These are phyloP conservation scores for Tribolium castaneum DNA, from an alignment of 1,140 invertebrate species.

Conservation along the genomic window DNA sequence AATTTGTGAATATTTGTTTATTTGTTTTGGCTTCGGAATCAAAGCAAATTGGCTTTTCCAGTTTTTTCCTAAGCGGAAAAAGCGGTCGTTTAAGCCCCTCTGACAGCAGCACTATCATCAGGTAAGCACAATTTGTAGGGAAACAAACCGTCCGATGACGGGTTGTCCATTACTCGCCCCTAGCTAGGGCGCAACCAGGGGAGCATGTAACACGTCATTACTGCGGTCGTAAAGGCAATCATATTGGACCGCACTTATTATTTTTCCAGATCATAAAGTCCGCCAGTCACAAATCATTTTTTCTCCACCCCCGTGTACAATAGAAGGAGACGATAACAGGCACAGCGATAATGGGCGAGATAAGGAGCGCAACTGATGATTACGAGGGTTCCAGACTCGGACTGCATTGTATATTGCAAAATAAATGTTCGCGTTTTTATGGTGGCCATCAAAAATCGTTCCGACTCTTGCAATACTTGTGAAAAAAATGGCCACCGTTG, in stretches of 20 bases:
- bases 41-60: too few relatives aligned
- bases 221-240: slow-evolving; percentile 55
- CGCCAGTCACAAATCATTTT: slow-evolving; percentile 53
- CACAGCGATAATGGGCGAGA: slow-evolving; percentile 44
- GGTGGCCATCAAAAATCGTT: slow-evolving; percentile 41
- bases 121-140: slow-evolving; percentile 38
- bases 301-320: slow-evolving; percentile 42
- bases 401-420: slow-evolving; percentile 51
- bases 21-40: too few relatives aligned
- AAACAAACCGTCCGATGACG: slow-evolving; percentile 31
- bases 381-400: slow-evolving; percentile 33
- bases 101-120: neutral
- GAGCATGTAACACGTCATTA: slow-evolving; percentile 54
- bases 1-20: too few relatives aligned
- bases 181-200: slow-evolving; percentile 5
- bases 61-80: too few relatives aligned
- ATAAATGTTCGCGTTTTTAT: slow-evolving; percentile 49
- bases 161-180: slow-evolving; percentile 42
- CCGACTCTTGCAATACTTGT: slow-evolving; percentile 28
- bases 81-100: too few relatives aligned
- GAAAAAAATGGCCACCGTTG: slow-evolving; percentile 26
- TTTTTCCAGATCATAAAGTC: slow-evolving; percentile 58
- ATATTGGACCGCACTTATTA: slow-evolving; percentile 57
- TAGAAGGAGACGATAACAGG: slow-evolving; percentile 46
- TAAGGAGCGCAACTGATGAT: slow-evolving; percentile 46